Conservation (phyloP, 2,888 invertebrate species). For the Hololepta plana region DNA sequence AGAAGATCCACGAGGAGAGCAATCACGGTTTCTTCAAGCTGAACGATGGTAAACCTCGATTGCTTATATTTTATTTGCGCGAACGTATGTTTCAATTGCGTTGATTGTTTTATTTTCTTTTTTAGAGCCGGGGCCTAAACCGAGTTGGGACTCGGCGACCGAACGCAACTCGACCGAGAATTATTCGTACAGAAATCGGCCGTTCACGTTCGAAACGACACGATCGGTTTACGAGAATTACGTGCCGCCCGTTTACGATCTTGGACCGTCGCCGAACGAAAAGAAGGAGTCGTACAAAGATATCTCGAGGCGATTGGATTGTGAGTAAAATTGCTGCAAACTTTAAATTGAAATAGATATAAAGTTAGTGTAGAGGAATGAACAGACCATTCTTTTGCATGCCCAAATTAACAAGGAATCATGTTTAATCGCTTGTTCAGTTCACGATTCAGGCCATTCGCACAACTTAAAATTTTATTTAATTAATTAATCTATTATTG, state of each 20-base stretch:
- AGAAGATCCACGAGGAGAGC: slow-evolving; percentile 40
- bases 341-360: not conserved
- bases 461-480: too few species aligned
- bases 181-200: slow-evolving; percentile 6
- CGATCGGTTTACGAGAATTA: too few species aligned
- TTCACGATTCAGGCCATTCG: too few species aligned
- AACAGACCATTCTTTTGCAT: too few species aligned
- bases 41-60: slow-evolving; percentile 32
- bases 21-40: slow-evolving; percentile 46
- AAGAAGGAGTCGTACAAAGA: slow-evolving; percentile 25
- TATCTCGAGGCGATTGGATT: slow-evolving; percentile 24
- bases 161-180: slow-evolving; percentile 11
- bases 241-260: too few species aligned
- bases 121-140: slow-evolving; percentile 31
- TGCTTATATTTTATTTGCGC: not conserved
- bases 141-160: slow-evolving; percentile 25
- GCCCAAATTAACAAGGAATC: too few species aligned
- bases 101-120: slow-evolving; percentile 11
- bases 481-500: too few species aligned
- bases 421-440: too few species aligned
- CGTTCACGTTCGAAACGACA: too few species aligned
- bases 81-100: too few species aligned
- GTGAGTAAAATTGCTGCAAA: slow-evolving; percentile 14
- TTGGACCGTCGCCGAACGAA: slow-evolving; percentile 2
- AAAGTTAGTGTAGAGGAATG: too few species aligned